phyloP scores from a whole-genome alignment of 2,113 vertebrate genomes.

The Bujurquina vittata region DNA sequence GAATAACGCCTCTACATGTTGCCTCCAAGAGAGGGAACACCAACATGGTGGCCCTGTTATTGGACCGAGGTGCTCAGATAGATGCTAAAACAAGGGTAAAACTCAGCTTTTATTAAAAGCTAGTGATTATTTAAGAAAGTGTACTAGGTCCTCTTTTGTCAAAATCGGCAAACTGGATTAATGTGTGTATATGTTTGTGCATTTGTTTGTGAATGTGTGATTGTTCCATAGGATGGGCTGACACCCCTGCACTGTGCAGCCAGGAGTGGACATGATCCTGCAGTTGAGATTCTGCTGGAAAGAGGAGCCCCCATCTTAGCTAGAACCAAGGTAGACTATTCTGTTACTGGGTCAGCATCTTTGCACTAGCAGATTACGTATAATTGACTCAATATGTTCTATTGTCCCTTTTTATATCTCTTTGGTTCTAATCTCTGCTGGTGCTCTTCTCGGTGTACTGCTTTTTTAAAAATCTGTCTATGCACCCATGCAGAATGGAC shows the following conservation, averaged over 20 bases:
- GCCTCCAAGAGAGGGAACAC: constrained; percentile 96
- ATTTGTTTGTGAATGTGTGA: background rate
- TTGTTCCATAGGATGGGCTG: constrained; percentile 87
- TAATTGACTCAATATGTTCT: background rate
- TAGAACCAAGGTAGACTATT: constrained; percentile 89
- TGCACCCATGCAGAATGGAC: constrained; percentile 85
- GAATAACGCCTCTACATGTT: constrained; percentile 97
- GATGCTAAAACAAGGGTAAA: constrained; percentile 98
- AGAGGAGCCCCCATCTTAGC: constrained; percentile 93
- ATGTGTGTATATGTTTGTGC: background rate
- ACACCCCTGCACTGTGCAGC: constrained; percentile 97
- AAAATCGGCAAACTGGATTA: background rate
- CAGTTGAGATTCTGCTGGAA: constrained; percentile 93
- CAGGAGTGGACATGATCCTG: constrained; percentile 92
- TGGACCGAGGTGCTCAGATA: constrained; percentile 95
- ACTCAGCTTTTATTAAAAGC: background rate
- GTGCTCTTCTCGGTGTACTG: background rate
- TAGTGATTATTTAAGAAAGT: background rate
- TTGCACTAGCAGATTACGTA: background rate
- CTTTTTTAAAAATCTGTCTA: background rate
- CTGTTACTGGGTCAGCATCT: background rate
- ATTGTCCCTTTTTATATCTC: background rate
- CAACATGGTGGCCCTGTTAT: constrained; percentile 95
- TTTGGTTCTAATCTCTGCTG: background rate
- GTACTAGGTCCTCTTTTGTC: background rate